phyloP scores from a whole-genome alignment of 2,113 vertebrate species.

The Seriola dumerili region DNA sequence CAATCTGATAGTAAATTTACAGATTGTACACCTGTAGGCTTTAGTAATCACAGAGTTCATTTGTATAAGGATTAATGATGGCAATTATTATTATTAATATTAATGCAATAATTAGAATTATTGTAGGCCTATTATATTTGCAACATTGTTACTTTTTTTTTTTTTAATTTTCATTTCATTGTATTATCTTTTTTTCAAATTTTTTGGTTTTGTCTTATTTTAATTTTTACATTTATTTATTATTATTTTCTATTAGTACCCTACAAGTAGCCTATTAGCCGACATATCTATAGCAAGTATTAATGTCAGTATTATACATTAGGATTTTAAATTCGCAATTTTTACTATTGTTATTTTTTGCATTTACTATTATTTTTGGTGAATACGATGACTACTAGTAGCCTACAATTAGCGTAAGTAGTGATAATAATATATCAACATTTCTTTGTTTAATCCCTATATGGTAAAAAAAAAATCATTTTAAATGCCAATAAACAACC shows the following conservation, averaged over 20 bases:
- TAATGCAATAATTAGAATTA: no score
- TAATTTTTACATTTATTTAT: not conserved
- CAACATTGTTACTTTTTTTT: no score
- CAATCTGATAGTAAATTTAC: not conserved
- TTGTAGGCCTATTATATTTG: no score
- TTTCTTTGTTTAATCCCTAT: not conserved
- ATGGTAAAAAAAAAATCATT: not conserved
- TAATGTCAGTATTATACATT: no score
- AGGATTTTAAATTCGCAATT: not conserved
- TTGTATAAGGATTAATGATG: not conserved
- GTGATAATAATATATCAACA: not conserved
- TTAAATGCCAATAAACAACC: not conserved
- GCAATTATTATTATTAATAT: not conserved
- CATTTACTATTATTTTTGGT: not conserved
- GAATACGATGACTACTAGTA: not conserved
- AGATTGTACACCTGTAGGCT: not conserved
- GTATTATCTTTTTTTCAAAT: not conserved
- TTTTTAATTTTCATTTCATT: no score
- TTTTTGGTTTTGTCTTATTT: no score
- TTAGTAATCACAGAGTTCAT: not conserved
- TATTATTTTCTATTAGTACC: not conserved
- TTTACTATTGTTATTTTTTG: not conserved
- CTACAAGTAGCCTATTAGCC: no score
- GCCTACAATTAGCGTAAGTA: not conserved
- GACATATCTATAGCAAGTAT: no score